Evolutionary conservation across 2,888 invertebrate genomes (phyloP).

Genomic region (Endomychus coccineus): DNA sequence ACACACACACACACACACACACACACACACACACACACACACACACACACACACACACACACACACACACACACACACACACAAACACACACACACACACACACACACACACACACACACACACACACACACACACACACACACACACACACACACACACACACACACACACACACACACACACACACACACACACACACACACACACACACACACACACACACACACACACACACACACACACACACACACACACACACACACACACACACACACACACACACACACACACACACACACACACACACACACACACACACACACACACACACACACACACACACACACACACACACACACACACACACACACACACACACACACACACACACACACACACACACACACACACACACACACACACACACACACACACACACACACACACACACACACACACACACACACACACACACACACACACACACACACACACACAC

Average conservation of each 20-base stretch:
- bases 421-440: constrained; percentile 1
- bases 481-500: constrained; percentile 1
- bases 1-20: too few relatives aligned
- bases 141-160: constrained; percentile 1
- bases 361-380: constrained; percentile 1
- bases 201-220: constrained; percentile 1
- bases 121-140: constrained; percentile 1
- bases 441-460: constrained; percentile 1
- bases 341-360: constrained; percentile 1
- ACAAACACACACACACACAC: too few relatives aligned
- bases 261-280: constrained; percentile 1
- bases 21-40: constrained; percentile 1
- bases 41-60: constrained; percentile 1
- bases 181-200: constrained; percentile 1
- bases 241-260: constrained; percentile 1
- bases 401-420: constrained; percentile 1
- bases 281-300: constrained; percentile 1
- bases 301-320: constrained; percentile 1
- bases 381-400: constrained; percentile 1
- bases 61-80: too few relatives aligned
- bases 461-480: constrained; percentile 1
- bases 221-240: constrained; percentile 1
- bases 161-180: constrained; percentile 1
- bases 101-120: constrained; percentile 1
- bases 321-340: constrained; percentile 1